Evolutionary conservation across 1,140 invertebrate species (phyloP), one percentile per base, ranked within the genome.

Genomic region (Zaprionus capensis): DNA sequence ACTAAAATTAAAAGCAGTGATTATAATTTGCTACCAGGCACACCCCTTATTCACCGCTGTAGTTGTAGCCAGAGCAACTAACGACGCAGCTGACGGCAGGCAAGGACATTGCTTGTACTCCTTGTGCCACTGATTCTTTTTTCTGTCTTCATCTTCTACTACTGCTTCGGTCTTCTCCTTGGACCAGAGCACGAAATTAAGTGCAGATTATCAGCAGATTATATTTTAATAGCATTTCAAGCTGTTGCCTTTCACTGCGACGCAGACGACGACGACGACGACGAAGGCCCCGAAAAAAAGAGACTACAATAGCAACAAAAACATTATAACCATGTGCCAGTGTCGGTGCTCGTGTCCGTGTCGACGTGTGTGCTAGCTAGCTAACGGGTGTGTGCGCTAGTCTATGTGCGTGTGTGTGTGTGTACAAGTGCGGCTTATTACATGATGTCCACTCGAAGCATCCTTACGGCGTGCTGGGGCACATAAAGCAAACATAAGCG

Each of bases 211-310:
- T 88, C 85, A 88, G 85, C 74, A 88, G 85, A 88, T 88, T 90
- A 88, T 88, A 88, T 88, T 88, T 88, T 88, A 88, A 88, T 88
- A 88, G 85, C 85, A 88, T 88, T 88, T 88, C 85, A 88, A 90
- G 85, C 85, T 90, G 85, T 88, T 88, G 80, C 85, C 85, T 73
- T 90, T 68, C 71, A 74, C 78, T 57, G 46, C 70, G 46, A 38
- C 7, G 1, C 28, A 31, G 28, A 31, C 28, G 28, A 61, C 57
- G 59, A 28, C 56, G 46, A 15, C 14, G 58, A 76, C 65, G 26
- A 63, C 46, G 5, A 24, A 66, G 22, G 34, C 36, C 17, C 14
- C 53, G 20, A 44, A 46, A 17, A 55, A 56, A 53, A 38, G 58
- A 77, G 76, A 66, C 71, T 49, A 41, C 75, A 71, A 71, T 61